Base-by-base conservation (phyloP, 2,797 vertebrate species). In the Hippoglossus hippoglossus region DNA sequence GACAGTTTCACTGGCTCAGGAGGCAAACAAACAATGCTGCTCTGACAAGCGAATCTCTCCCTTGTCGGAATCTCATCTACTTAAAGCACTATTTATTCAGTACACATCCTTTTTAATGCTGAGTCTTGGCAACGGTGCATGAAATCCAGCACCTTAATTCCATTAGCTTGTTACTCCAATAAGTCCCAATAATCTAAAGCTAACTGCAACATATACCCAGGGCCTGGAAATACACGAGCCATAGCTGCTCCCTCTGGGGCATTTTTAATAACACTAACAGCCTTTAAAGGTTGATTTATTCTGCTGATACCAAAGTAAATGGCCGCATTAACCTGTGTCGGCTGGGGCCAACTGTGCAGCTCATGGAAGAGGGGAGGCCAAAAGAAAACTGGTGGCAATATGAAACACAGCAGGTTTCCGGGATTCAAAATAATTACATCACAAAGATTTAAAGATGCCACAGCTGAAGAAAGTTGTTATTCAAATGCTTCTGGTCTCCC, bases 131-230 rank as follows among this genome's bases (percentile, higher is more conserved):
- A 93, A 80, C 75, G 61, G 77, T 15, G 83, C 89, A 82, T 93
- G 90, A 93, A 94, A 94, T 88, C 86, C 84, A 89, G 85, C 92
- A 92, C 91, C 94, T 92, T 92, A 93, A 94, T 93, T 94, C 93
- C 91, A 94, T 93, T 93, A 93, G 88, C 91, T 86, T 91, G 87
- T 92, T 92, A 93, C 92, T 93, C 87, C 90, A 92, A 94, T 94
- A 93, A 93, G 81, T 87, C 86, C 80, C 84, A 93, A 91, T 93
- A 93, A 91, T 92, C 89, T 90, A 87, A 86, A 88, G 85, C 84
- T 81, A 90, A 92, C 89, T 90, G 89, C 87, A 86, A 78, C 79
- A 80, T 75, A 81, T 77, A 87, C 79, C 73, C 69, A 71, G 76
- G 57, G 67, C 34, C 79, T 80, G 76, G 71, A 84, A 90, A 77